Evolutionary conservation across 2,113 vertebrate genomes (phyloP).

Genomic region (Athene cunicularia): DNA sequence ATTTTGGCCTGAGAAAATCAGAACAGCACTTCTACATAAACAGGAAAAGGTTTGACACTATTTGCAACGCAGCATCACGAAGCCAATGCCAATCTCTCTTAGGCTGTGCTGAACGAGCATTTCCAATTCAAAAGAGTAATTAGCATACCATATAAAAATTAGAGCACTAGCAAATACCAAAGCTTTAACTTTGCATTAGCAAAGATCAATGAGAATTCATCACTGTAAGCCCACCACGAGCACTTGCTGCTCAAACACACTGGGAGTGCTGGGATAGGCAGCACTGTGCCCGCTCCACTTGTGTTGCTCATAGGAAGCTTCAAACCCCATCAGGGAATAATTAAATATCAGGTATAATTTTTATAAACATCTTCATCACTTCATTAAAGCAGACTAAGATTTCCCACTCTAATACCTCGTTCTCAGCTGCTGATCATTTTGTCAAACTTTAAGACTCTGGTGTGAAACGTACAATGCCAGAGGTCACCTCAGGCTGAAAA

Average conservation of each 20-base stretch:
- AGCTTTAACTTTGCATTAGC: constrained; percentile 44
- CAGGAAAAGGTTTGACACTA: not conserved
- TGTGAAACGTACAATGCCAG: not conserved
- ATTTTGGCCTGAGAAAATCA: constrained; percentile 36
- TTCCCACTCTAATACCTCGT: not conserved
- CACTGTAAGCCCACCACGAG: not conserved
- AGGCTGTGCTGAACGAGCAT: not conserved
- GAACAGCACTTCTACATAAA: constrained; percentile 2
- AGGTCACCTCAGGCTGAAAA: not conserved
- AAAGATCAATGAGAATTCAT: constrained; percentile 39
- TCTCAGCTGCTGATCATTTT: not conserved
- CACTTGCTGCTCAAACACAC: not conserved
- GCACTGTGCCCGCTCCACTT: not conserved
- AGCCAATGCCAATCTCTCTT: not conserved
- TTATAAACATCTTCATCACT: not conserved
- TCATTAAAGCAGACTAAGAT: not conserved
- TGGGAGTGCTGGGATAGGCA: not conserved
- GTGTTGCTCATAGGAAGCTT: not conserved
- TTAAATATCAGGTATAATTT: not conserved
- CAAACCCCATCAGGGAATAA: not conserved
- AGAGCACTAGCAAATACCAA: constrained; percentile 43
- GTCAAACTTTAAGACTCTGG: not conserved
- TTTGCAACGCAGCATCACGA: not conserved
- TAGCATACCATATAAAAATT: not conserved
- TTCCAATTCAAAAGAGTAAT: constrained; percentile 31